These are phyloP conservation scores for Stegodyphus dumicola DNA, from an alignment of 1,140 invertebrate genomes.

Conservation along the genomic window DNA sequence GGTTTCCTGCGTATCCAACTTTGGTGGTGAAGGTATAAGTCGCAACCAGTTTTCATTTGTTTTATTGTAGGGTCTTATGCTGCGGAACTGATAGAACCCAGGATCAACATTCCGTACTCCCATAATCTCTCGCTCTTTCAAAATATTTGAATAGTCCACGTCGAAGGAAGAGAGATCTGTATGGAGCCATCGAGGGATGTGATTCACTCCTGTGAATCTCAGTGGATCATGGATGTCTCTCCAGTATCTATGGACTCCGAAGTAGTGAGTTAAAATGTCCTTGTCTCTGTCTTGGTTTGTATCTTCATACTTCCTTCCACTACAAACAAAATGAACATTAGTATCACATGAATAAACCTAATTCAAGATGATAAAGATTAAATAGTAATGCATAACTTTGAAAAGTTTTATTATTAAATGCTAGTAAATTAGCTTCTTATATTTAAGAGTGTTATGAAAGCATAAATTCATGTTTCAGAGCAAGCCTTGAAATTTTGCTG, in stretches of 20 bases:
- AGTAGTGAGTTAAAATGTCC: slow-evolving; percentile 33
- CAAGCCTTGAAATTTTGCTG: too few relatives aligned
- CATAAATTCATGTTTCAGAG: too few relatives aligned
- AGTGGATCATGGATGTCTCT: slow-evolving; percentile 23
- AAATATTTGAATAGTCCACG: slow-evolving; percentile 21
- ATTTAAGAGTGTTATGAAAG: too few relatives aligned
- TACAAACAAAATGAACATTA: neutral
- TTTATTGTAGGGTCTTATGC: slow-evolving; percentile 41
- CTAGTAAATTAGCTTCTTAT: too few relatives aligned
- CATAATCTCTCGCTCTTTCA: slow-evolving; percentile 32
- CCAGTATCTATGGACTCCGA: slow-evolving; percentile 14
- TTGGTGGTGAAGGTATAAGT: too few relatives aligned
- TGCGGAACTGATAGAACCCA: slow-evolving; percentile 15
- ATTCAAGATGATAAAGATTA: too few relatives aligned
- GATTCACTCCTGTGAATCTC: slow-evolving; percentile 45
- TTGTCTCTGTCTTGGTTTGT: neutral
- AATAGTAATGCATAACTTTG: too few relatives aligned
- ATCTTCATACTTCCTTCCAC: neutral
- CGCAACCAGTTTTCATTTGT: neutral
- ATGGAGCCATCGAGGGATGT: slow-evolving; percentile 32
- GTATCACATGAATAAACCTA: too few relatives aligned
- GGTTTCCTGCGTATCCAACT: neutral
- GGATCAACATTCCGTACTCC: neutral
- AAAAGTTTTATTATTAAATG: too few relatives aligned
- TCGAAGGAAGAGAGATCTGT: slow-evolving; percentile 25